Evolutionary conservation across 2,797 vertebrate genomes (phyloP), one percentile per base, ranked within the genome.

Genomic region (Clarias platycephalus): DNA sequence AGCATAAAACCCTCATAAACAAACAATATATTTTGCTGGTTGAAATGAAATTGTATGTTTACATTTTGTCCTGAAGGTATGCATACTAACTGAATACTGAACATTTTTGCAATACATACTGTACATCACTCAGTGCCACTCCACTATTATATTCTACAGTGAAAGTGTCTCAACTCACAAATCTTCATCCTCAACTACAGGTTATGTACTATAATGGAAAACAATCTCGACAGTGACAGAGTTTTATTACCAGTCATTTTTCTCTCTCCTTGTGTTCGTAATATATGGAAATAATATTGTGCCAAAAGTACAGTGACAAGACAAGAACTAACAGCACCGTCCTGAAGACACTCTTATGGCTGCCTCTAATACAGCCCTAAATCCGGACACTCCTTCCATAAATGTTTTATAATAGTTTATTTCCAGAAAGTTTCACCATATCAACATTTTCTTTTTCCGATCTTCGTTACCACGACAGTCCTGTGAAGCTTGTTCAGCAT

Each of bases 201-300:
- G 12, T 53, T 53, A 53, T 53, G 49, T 53, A 53, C 12, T 53
- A 2, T 12, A 49, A 49, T 49, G 10, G 44, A 12, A 49, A 53
- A 53, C 12, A 53, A 53, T 53, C 49, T 13, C 12, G 49, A 28
- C 71, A 7, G 16, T 16, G 26, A 55, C n/a, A 20, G 9, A 20
- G 72, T 4, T 31, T 9, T 18, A 28, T 55, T 55, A 31, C 40
- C 22, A n/a, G 68, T 2, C 10, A 26, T 24, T 24, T 22, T 0
- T 1, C 1, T 15, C 64, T 2, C 15, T 18, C 1, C 2, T n/a
- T 18, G 9, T 49, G 2, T 3, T 18, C 1, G 8, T 15, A n/a
- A 71, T 13, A 44, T n/a, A 71, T 15, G 22, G 6, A 72, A 24
- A n/a, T 49, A 7, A 49, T 15, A 24, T 12, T 5, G 20, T 12